Evolutionary conservation across 2,888 invertebrate genomes (phyloP).

Genomic region (Geotrupes spiniger): DNA sequence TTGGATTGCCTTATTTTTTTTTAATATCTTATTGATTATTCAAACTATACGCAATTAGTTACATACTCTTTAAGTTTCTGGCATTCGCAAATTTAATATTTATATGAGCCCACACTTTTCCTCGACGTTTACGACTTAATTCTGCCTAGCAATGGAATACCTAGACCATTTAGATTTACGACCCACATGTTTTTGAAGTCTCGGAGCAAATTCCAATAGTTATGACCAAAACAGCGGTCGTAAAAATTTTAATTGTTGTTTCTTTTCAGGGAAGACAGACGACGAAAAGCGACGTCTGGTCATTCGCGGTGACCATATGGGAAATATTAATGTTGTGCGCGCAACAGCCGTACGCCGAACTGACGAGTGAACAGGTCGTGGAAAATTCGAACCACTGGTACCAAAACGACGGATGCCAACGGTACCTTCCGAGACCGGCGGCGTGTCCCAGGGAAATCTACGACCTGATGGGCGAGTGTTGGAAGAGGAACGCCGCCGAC

Average conservation of each 20-base stretch:
- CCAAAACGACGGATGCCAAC: constrained; percentile 55
- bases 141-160: no score
- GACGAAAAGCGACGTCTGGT: constrained; percentile 87
- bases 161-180: no score
- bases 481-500: constrained; percentile 77
- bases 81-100: no score
- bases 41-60: no score
- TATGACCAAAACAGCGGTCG: no score
- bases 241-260: constrained; percentile 1
- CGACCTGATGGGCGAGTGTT: constrained; percentile 89
- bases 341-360: constrained; percentile 76
- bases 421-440: constrained; percentile 63
- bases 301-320: constrained; percentile 88
- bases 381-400: constrained; percentile 54
- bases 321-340: constrained; percentile 79
- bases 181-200: no score
- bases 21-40: no score
- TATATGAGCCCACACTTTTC: no score
- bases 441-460: constrained; percentile 85
- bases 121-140: no score
- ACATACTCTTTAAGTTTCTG: no score
- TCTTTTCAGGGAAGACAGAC: constrained; percentile 76
- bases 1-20: no score
- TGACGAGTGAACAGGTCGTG: constrained; percentile 81
- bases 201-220: no score